Base-by-base conservation (phyloP, 2,797 vertebrate species). In the Lacerta bilineata region DNA sequence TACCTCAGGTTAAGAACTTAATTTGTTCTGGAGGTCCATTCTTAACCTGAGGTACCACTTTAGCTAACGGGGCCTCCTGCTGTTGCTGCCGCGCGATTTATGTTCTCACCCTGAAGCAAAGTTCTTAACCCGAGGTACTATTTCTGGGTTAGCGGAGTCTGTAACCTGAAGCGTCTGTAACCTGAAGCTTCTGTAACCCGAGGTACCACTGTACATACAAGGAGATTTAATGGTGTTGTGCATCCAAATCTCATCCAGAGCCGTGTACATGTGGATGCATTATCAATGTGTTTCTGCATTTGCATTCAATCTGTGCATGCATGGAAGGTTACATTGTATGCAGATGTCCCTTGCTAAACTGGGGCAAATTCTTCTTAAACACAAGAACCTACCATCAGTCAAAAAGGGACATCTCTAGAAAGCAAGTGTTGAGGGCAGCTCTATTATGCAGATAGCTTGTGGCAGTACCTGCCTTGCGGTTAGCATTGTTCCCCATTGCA, bases 231-330 rank as follows among this genome's bases (percentile, higher is more conserved):
- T 69, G 55, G 17, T 33, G 27, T 59, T 69, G 11, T 25, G 36
- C 36, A 71, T 71, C 27, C 27, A 79, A 5, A n/a, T 39, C 74
- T 41, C 29, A 80, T 18, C 6, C 27, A 46, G 50, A 27, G 23
- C 5, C 23, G 17, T 64, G 39, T 8, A 83, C 83, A 77, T 86
- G 84, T 88, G 64, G 39, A 29, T 78, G 95, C 88, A 87, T 85
- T 94, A 86, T 92, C 83, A 50, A 83, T 79, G 61, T 92, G 89
- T 89, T 92, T 92, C 89, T 94, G 90, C 46, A 94, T 68, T 84
- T 91, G 86, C 79, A 29, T 84, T 85, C 20, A 8, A 33, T 90
- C 90, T 92, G 80, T 87, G 89, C 83, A 86, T 91, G 69, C 5
- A 91, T 93, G 80, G 78, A 78, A 69, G 3, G 2, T 23, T 78